phyloP scores from a whole-genome alignment of 2,888 invertebrate genomes.

The Venusia cambrica region DNA sequence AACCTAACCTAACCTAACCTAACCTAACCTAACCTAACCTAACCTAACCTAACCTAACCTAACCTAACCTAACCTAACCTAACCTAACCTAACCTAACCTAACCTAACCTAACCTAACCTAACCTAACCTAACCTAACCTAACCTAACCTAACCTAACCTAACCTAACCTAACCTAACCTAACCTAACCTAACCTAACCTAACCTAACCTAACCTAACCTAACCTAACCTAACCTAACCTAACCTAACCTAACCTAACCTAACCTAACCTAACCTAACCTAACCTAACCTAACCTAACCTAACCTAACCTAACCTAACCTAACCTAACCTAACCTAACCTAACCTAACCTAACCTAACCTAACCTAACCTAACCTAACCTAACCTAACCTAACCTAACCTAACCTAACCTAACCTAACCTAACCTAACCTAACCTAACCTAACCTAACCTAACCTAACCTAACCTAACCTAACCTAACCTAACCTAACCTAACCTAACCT shows the following conservation, averaged over 20 bases:
- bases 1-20: too few relatives aligned
- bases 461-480: conserved; percentile 3
- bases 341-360: conserved; percentile 3
- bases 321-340: conserved; percentile 3
- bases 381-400: conserved; percentile 3
- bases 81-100: too few relatives aligned
- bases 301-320: conserved; percentile 3
- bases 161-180: conserved; percentile 3
- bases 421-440: conserved; percentile 3
- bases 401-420: conserved; percentile 3
- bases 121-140: too few relatives aligned
- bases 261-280: conserved; percentile 3
- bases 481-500: conserved; percentile 3
- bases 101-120: too few relatives aligned
- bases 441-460: conserved; percentile 3
- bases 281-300: conserved; percentile 3
- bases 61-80: too few relatives aligned
- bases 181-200: conserved; percentile 3
- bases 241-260: conserved; percentile 3
- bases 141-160: too few relatives aligned
- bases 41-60: too few relatives aligned
- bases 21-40: too few relatives aligned
- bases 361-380: conserved; percentile 3
- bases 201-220: conserved; percentile 3
- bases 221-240: conserved; percentile 3